Base-by-base conservation (phyloP, 2,797 vertebrate genomes). In the Megaceryle alcyon region DNA sequence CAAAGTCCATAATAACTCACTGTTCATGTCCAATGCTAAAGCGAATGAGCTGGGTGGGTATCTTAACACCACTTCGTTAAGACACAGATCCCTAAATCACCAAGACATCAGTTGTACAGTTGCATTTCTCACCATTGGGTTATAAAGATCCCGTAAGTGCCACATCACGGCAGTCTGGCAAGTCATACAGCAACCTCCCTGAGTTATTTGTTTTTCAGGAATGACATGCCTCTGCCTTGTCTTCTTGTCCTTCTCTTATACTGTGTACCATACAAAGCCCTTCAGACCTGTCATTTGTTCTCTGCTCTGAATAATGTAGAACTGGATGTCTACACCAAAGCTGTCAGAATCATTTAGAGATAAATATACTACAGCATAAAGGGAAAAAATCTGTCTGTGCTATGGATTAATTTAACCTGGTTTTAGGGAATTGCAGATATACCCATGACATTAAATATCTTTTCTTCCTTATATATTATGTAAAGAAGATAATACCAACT, bases 381-480 rank as follows among this genome's bases (percentile, higher is more conserved):
- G 44, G 11, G 75, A 69, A 31, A 11, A 12, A 73, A 39, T 63
- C 76, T 86, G 23, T 48, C 46, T 63, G 4, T 83, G 33, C 29
- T 81, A 49, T 10, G 26, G 54, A 72, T 91, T 88, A 81, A 33
- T 54, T 86, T 91, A 88, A 72, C 65, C 35, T 44, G 73, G 23
- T 59, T 88, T 94, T 83, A 79, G 49, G 76, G 89, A 83, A 83
- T 17, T 95, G 59, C 16, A 91, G 61, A 68, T 59, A 33, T 49
- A 72, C 16, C 18, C n/a, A 28, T 61, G 69, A 37, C n/a, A 81
- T 83, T 81, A 78, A 61, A 82, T 76, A 43, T 37, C 7, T 83
- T 94, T 89, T 72, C 20, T 44, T 69, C 43, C 26, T 75, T 49
- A 75, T 81, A 96, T 92, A 89, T 83, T 81, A 81, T 84, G 65